Evolutionary conservation across 2,888 invertebrate genomes (phyloP).

Genomic region (Hyposoter dolosus): DNA sequence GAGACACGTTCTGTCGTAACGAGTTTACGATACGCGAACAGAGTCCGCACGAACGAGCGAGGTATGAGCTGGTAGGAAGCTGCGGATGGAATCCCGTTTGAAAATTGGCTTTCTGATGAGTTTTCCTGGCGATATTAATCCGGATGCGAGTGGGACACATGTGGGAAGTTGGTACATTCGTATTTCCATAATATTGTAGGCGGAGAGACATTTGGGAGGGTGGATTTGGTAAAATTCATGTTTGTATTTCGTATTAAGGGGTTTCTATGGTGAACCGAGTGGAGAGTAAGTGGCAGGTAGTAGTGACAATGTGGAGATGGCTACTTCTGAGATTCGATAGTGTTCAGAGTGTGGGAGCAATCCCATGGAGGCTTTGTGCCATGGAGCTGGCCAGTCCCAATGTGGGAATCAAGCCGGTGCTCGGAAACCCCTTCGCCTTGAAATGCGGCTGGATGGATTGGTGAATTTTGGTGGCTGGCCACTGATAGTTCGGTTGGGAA

Average conservation of each 20-base stretch:
- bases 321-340: constrained; percentile 52
- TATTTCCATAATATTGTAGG: background rate
- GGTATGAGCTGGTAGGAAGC: constrained; percentile 4
- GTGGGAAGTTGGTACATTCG: background rate
- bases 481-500: constrained; percentile 41
- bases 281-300: background rate
- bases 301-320: constrained; percentile 7
- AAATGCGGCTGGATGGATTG: constrained; percentile 48
- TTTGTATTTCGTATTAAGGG: background rate
- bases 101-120: constrained; percentile 61
- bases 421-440: constrained; percentile 2
- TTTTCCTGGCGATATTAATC: constrained; percentile 39
- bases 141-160: background rate
- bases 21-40: constrained; percentile 51
- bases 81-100: constrained; percentile 51
- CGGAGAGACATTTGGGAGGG: background rate
- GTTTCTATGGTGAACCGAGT: background rate
- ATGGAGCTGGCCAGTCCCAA: background rate
- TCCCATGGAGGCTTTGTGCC: background rate
- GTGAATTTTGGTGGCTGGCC: constrained; percentile 39
- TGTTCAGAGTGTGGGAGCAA: constrained; percentile 27
- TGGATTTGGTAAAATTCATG: background rate
- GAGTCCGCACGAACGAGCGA: background rate
- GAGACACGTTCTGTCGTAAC: constrained; percentile 40
- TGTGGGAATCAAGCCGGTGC: constrained; percentile 1